Percentiles rank a stretch among this genome's conserved stretches.
These are phyloP conservation scores for Peromyscus melanophrys DNA, from an alignment of 2,797 vertebrate species.

Conservation along the genomic window DNA sequence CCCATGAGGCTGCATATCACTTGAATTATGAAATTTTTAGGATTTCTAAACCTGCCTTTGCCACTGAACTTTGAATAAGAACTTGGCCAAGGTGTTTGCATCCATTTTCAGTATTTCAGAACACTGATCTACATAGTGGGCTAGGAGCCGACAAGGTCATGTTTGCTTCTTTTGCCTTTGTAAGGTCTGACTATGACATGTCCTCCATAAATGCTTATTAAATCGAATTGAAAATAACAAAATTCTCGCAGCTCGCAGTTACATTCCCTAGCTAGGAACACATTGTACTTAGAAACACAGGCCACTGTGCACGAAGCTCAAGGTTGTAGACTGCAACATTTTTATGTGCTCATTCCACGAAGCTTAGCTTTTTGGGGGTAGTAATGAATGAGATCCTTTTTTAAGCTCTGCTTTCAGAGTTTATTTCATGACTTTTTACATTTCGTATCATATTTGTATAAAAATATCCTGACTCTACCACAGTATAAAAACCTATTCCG, in stretches of 20 bases:
- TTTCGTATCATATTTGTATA: conserved; percentile 50
- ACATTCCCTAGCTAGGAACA: background rate
- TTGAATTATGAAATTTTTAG: background rate
- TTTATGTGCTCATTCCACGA: background rate
- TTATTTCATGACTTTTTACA: conserved; percentile 60
- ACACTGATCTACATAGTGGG: background rate
- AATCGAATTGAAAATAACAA: background rate
- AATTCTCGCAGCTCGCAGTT: background rate
- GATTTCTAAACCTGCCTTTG: background rate
- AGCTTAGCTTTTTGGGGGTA: background rate
- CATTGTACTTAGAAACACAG: background rate
- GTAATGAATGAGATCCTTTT: conserved; percentile 52
- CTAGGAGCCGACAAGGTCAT: background rate
- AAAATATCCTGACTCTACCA: conserved; percentile 40
- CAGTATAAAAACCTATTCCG: conserved; percentile 59
- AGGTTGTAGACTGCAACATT: background rate
- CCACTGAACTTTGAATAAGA: background rate
- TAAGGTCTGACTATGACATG: background rate
- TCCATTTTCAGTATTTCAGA: background rate
- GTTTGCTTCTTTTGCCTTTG: background rate
- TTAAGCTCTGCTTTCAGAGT: conserved; percentile 43
- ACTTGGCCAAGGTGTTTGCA: background rate
- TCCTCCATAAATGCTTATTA: background rate
- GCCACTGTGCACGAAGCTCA: background rate
- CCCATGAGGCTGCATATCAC: background rate